Evolutionary conservation across 2,113 vertebrate genomes (phyloP).

Genomic region (Terrapene triunguis): DNA sequence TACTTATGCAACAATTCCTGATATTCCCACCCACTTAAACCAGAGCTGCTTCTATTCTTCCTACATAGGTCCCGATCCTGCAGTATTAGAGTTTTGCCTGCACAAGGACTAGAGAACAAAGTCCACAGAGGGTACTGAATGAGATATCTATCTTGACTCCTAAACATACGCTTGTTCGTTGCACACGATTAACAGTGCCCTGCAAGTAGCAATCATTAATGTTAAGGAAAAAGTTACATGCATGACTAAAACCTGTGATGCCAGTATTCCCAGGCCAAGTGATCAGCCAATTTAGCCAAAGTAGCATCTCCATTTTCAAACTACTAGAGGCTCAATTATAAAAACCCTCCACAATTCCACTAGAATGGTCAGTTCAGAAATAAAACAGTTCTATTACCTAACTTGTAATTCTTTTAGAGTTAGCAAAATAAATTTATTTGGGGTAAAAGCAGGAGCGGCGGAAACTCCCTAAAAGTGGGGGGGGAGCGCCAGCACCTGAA

Average conservation of each 20-base stretch:
- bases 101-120: not conserved
- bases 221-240: not conserved
- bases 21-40: not conserved
- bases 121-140: not conserved
- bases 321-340: not conserved
- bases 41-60: not conserved
- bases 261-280: conserved; percentile 10
- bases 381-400: not conserved
- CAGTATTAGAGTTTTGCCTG: not conserved
- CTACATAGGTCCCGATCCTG: not conserved
- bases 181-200: not conserved
- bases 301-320: not conserved
- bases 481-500: too few species aligned
- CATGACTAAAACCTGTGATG: not conserved
- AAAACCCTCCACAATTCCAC: not conserved
- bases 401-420: not conserved
- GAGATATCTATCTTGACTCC: not conserved
- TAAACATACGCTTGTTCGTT: not conserved
- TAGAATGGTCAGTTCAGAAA: not conserved
- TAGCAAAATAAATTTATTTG: conserved; percentile 2
- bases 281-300: conserved; percentile 16
- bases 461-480: too few species aligned
- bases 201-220: not conserved
- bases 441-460: not conserved
- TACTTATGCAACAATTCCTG: not conserved